Evolutionary conservation across 2,888 invertebrate species (phyloP).

Genomic region (Euclidia mi): DNA sequence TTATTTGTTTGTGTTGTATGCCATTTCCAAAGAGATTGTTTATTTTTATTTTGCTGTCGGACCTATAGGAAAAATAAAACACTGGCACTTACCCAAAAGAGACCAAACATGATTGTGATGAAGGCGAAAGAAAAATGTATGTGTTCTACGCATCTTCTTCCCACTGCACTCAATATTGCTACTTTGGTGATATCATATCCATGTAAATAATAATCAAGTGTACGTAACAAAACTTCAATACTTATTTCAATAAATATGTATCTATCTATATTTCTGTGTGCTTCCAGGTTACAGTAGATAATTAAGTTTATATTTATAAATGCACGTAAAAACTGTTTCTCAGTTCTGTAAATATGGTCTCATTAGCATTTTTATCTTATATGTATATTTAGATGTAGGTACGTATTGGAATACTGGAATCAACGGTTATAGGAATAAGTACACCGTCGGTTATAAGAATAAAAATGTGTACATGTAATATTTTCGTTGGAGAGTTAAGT

Average conservation of each 20-base stretch:
- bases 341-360: slow-evolving; percentile 81
- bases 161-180: too few relatives aligned
- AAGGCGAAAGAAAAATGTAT: too few relatives aligned
- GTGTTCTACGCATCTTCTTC: too few relatives aligned
- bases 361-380: slow-evolving; percentile 85
- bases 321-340: slow-evolving; percentile 59
- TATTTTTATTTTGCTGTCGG: too few relatives aligned
- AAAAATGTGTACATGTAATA: neutral
- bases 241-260: slow-evolving; percentile 44
- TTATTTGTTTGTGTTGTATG: too few relatives aligned
- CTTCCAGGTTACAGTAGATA: slow-evolving; percentile 80
- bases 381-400: slow-evolving; percentile 59
- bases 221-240: neutral
- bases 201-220: too few relatives aligned
- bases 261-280: slow-evolving; percentile 84
- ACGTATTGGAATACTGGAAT: slow-evolving; percentile 52
- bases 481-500: neutral
- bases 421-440: slow-evolving; percentile 43
- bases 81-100: too few relatives aligned
- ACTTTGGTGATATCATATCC: too few relatives aligned
- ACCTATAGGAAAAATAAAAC: too few relatives aligned
- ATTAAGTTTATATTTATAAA: slow-evolving; percentile 58
- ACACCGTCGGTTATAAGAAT: slow-evolving; percentile 28
- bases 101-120: too few relatives aligned
- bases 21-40: too few relatives aligned